Percentiles rank a stretch among this genome's conserved stretches.
phyloP scores from a whole-genome alignment of 2,113 vertebrate genomes.

The Paedocypris sp. region DNA sequence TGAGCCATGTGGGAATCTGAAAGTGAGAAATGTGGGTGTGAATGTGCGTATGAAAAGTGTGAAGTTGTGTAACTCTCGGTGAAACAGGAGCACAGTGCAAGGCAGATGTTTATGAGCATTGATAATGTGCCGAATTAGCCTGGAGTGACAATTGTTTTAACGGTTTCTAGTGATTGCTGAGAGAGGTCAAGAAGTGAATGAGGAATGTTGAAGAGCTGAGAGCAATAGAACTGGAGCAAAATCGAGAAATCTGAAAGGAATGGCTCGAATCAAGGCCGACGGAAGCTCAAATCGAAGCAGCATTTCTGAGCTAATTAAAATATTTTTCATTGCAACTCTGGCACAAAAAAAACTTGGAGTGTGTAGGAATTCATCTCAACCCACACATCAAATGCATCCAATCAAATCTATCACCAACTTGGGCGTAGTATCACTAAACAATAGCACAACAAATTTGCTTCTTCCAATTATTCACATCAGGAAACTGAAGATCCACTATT shows the following conservation, averaged over 20 bases:
- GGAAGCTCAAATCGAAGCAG: not conserved
- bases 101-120: slow-evolving; percentile 11
- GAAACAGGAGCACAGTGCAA: not conserved
- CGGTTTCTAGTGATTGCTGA: not conserved
- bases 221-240: not conserved
- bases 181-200: not conserved
- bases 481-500: slow-evolving; percentile 22
- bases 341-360: not conserved
- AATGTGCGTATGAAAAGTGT: not conserved
- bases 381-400: not conserved
- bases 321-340: not conserved
- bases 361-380: not conserved
- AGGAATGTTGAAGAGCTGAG: not conserved
- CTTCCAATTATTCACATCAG: slow-evolving; percentile 11
- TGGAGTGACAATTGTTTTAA: slow-evolving; percentile 9
- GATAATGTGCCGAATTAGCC: not conserved
- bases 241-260: not conserved
- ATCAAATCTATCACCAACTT: not conserved
- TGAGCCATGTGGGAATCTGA: slow-evolving; percentile 18
- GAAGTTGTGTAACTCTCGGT: not conserved
- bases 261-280: not conserved
- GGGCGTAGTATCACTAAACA: not conserved
- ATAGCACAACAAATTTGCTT: slow-evolving; percentile 42
- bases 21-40: not conserved
- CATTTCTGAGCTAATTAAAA: not conserved